Evolutionary conservation across 2,113 vertebrate species (phyloP).

Genomic region (Platichthys flesus): DNA sequence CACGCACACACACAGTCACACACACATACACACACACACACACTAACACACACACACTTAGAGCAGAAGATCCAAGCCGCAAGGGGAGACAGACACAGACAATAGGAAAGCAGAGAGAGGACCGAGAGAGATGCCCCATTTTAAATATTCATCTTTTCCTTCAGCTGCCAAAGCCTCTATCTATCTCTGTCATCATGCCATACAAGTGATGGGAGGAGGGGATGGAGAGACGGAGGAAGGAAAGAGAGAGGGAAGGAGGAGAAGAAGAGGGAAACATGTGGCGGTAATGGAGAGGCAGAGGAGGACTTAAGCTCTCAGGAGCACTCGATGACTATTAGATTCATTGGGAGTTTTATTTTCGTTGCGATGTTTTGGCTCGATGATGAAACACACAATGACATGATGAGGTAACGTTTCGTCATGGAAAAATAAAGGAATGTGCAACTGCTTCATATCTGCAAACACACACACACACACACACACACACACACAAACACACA

Average conservation of each 20-base stretch:
- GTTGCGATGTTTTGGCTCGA: slow-evolving; percentile 40
- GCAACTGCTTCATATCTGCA: not conserved
- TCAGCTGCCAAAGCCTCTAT: slow-evolving; percentile 69
- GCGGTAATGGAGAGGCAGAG: slow-evolving; percentile 36
- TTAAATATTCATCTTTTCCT: slow-evolving; percentile 76
- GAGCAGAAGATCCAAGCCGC: slow-evolving; percentile 55
- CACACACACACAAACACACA: not conserved
- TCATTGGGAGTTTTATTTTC: slow-evolving; percentile 41
- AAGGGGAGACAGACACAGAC: slow-evolving; percentile 55
- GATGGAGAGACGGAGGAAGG: slow-evolving; percentile 2
- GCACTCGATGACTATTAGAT: slow-evolving; percentile 49
- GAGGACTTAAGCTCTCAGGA: slow-evolving; percentile 24
- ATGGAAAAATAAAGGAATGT: slow-evolving; percentile 5
- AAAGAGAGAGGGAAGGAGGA: not conserved
- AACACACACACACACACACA: not conserved
- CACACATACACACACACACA: not conserved
- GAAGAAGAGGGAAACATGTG: slow-evolving; percentile 2
- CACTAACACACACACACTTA: slow-evolving; percentile 20
- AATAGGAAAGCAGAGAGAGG: slow-evolving; percentile 59
- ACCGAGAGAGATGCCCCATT: slow-evolving; percentile 60
- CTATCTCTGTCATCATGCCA: slow-evolving; percentile 51
- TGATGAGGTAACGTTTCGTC: slow-evolving; percentile 57
- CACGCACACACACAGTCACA: not conserved
- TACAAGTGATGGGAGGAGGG: slow-evolving; percentile 38
- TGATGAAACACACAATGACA: slow-evolving; percentile 56